Percentiles rank a stretch among this genome's conserved stretches.
These are phyloP conservation scores for Cryptotermes secundus DNA, from an alignment of 1,140 invertebrate genomes.

Conservation along the genomic window DNA sequence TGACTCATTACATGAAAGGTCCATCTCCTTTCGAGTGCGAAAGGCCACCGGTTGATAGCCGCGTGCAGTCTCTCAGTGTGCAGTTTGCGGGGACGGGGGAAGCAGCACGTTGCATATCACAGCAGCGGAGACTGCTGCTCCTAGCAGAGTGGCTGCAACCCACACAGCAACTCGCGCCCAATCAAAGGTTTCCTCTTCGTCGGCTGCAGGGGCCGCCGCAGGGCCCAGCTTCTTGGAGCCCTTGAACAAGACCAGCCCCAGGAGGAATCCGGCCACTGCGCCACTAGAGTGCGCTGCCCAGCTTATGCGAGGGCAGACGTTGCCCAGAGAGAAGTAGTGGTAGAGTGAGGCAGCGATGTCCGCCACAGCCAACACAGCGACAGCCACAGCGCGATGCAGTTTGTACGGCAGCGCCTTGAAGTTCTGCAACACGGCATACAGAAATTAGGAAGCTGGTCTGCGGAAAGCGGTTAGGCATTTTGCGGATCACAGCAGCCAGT, in stretches of 20 bases:
- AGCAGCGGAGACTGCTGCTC: conserved; percentile 47
- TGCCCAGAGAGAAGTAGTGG: conserved; percentile 50
- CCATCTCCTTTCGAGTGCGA: background rate
- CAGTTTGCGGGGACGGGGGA: conserved; percentile 46
- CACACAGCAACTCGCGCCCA: conserved; percentile 49
- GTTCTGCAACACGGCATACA: conserved; percentile 51
- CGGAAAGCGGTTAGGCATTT: too few relatives aligned
- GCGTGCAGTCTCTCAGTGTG: conserved; percentile 43
- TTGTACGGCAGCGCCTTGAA: conserved; percentile 59
- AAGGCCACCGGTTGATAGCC: too few relatives aligned
- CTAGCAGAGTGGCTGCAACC: conserved; percentile 46
- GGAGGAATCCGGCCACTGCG: conserved; percentile 71
- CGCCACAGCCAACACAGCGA: conserved; percentile 59
- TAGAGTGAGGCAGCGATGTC: conserved; percentile 55
- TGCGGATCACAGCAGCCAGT: too few relatives aligned
- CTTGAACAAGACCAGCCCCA: conserved; percentile 59
- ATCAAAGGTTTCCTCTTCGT: background rate
- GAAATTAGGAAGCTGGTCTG: too few relatives aligned
- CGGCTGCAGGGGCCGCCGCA: conserved; percentile 42
- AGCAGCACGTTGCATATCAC: conserved; percentile 50
- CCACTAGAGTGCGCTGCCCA: conserved; percentile 82
- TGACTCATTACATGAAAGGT: background rate
- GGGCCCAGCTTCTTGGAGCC: conserved; percentile 42
- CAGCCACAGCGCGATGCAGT: conserved; percentile 55
- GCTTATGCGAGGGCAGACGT: conserved; percentile 58